phyloP scores from a whole-genome alignment of 1,140 invertebrate genomes.

The Zaprionus gabonicus region DNA sequence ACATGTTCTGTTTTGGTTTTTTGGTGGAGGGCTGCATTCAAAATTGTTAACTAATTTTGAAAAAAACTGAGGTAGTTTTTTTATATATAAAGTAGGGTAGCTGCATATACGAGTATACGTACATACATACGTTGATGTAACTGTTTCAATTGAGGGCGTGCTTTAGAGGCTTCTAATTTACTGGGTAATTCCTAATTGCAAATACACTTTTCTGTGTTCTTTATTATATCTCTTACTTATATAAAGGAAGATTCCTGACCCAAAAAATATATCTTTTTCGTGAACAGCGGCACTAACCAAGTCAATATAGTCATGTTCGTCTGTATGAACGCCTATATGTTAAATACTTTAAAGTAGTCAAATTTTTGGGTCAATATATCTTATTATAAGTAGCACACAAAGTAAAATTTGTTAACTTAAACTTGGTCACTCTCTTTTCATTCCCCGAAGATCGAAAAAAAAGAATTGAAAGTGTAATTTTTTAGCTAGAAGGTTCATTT shows the following conservation, averaged over 20 bases:
- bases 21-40: conserved; percentile 2
- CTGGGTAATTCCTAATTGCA: not conserved
- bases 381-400: not conserved
- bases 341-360: accelerated
- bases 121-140: not conserved
- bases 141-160: not conserved
- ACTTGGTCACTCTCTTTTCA: no score
- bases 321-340: not conserved
- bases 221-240: not conserved
- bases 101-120: not conserved
- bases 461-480: no score
- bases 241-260: not conserved
- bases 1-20: not conserved
- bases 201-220: not conserved
- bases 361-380: not conserved
- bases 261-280: not conserved
- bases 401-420: not conserved
- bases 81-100: conserved; percentile 6
- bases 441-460: no score
- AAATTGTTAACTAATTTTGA: conserved; percentile 20
- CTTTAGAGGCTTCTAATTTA: not conserved
- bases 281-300: not conserved
- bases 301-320: not conserved
- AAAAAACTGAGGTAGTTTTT: conserved; percentile 6
- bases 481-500: no score